phyloP scores from a whole-genome alignment of 2,797 vertebrate genomes.

The Myotis vivesi region DNA sequence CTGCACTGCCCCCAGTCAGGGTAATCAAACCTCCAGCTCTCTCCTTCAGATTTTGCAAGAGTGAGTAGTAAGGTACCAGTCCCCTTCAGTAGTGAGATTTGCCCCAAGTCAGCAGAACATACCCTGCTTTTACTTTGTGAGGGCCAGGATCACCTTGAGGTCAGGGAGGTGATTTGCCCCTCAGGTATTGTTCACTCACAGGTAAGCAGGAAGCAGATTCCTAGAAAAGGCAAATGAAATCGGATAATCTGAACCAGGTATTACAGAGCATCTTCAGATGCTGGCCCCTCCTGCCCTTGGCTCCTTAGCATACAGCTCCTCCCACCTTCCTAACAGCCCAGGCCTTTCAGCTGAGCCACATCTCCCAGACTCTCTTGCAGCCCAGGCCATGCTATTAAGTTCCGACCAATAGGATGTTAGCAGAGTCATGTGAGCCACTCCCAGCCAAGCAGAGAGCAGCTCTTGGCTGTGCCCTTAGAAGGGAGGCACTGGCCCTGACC shows the following conservation, averaged over 20 bases:
- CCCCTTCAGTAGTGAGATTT: neutral
- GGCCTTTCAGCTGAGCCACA: neutral
- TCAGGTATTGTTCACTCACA: neutral
- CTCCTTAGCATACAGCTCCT: neutral
- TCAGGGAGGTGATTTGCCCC: neutral
- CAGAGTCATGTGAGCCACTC: neutral
- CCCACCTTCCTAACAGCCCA: no score
- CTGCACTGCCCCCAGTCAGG: neutral
- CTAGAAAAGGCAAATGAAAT: neutral
- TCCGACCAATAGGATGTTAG: neutral
- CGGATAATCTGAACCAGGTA: neutral
- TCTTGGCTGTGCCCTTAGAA: neutral
- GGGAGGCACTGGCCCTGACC: neutral
- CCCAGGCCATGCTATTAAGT: neutral
- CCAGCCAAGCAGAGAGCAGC: neutral
- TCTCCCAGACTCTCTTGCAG: neutral
- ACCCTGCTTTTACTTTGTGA: neutral
- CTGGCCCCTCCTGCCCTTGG: no score
- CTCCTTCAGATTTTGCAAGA: neutral
- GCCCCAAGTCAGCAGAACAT: neutral
- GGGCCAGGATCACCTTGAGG: neutral
- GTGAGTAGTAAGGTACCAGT: neutral
- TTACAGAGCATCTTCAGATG: neutral
- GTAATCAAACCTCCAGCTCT: neutral
- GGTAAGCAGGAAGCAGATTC: neutral